Conservation (phyloP, 2,113 vertebrate species). For the Seriola dumerili region DNA sequence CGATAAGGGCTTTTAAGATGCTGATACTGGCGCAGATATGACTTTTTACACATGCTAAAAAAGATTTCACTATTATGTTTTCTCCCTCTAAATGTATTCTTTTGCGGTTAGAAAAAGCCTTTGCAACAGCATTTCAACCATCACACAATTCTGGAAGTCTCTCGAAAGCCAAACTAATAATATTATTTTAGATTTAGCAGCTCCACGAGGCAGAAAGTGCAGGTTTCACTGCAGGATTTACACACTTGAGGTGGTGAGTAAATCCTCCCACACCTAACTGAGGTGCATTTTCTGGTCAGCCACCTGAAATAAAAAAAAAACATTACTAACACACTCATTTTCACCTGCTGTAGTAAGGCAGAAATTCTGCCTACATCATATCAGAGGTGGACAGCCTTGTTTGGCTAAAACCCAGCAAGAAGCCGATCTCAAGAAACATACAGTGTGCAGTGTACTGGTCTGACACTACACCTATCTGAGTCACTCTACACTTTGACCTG, state of each 20-base stretch:
- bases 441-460: constrained; percentile 18
- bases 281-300: constrained; percentile 42
- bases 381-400: constrained; percentile 34
- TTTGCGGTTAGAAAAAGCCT: neutral
- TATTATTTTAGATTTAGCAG: constrained; percentile 29
- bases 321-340: constrained; percentile 18
- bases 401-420: constrained; percentile 24
- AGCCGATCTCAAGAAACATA: constrained; percentile 26
- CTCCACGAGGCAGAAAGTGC: constrained; percentile 1
- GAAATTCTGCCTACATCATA: constrained; percentile 14
- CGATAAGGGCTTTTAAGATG: constrained; percentile 31
- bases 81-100: constrained; percentile 9
- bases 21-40: neutral
- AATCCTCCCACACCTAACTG: constrained; percentile 46
- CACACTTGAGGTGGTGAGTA: constrained; percentile 25
- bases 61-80: constrained; percentile 1
- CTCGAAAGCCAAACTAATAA: constrained; percentile 7
- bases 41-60: constrained; percentile 16
- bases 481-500: constrained; percentile 63
- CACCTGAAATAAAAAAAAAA: constrained; percentile 44
- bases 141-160: constrained; percentile 3
- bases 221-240: constrained; percentile 28
- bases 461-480: constrained; percentile 42
- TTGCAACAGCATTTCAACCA: neutral
- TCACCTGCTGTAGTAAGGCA: constrained; percentile 37